A percentile compares a stretch with the other conserved stretches of the same genome.
phyloP scores from a whole-genome alignment of 2,797 vertebrate species.

The Antrozous pallidus region DNA sequence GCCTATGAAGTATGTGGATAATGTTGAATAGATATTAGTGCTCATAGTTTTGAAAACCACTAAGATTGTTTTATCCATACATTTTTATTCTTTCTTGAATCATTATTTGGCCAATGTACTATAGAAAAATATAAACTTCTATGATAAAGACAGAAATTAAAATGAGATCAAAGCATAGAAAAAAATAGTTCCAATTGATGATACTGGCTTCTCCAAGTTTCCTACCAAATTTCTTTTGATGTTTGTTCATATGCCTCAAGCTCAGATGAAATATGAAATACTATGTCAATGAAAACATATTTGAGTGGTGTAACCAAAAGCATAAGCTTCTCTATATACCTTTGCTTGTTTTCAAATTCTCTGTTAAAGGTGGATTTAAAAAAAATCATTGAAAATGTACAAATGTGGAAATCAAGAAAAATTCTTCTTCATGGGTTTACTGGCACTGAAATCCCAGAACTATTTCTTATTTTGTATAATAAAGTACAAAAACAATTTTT shows the following conservation, averaged over 20 bases:
- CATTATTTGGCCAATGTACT: not conserved
- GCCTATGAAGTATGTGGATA: not conserved
- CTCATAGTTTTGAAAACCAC: not conserved
- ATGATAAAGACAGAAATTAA: slow-evolving; percentile 24
- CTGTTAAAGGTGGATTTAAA: not conserved
- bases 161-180: not conserved
- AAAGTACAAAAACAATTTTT: not conserved
- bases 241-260: not conserved
- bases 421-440: not conserved
- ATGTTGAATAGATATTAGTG: not conserved
- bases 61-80: not conserved
- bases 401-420: not conserved
- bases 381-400: not conserved
- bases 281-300: not conserved
- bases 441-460: not conserved
- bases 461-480: not conserved
- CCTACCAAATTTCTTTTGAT: not conserved
- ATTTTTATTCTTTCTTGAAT: not conserved
- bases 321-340: not conserved
- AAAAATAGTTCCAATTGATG: not conserved
- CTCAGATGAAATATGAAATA: not conserved
- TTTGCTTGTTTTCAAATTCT: not conserved
- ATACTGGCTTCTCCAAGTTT: not conserved
- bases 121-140: not conserved
- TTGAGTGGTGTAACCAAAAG: not conserved